Evolutionary conservation across 2,888 invertebrate species (phyloP).

Genomic region (Platycheirus albimanus): DNA sequence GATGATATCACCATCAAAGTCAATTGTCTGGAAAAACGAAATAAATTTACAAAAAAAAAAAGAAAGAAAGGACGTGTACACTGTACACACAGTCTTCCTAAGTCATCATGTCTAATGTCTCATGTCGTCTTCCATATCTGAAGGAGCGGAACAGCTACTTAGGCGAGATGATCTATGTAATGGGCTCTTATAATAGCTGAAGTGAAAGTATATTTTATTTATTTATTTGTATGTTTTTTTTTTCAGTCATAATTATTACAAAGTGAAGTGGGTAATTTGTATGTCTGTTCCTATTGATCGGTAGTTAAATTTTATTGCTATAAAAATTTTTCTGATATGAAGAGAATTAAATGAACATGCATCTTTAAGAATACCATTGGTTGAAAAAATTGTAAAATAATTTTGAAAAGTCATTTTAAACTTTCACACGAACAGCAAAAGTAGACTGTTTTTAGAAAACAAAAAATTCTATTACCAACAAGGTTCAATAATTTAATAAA

Average conservation of each 20-base stretch:
- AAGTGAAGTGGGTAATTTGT: slow-evolving; percentile 25
- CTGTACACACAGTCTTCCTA: slow-evolving; percentile 9
- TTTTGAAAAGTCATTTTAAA: too few relatives aligned
- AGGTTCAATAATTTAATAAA: too few relatives aligned
- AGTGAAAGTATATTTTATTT: slow-evolving; percentile 54
- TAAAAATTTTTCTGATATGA: too few relatives aligned
- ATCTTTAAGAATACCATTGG: too few relatives aligned
- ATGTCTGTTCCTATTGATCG: slow-evolving; percentile 37
- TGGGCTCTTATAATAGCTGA: slow-evolving; percentile 56
- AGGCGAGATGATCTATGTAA: slow-evolving; percentile 65
- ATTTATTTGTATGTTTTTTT: slow-evolving; percentile 30
- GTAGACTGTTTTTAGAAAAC: too few relatives aligned
- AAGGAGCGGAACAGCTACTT: slow-evolving; percentile 52
- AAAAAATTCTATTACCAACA: too few relatives aligned
- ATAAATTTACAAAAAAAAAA: slow-evolving; percentile 74
- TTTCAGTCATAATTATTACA: slow-evolving; percentile 44
- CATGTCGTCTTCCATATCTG: slow-evolving; percentile 26
- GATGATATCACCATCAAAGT: slow-evolving; percentile 77
- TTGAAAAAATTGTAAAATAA: too few relatives aligned
- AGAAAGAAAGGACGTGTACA: slow-evolving; percentile 28
- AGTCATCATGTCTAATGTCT: slow-evolving; percentile 14
- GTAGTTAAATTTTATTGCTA: slow-evolving; percentile 13
- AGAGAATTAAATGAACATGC: too few relatives aligned
- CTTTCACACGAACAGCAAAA: too few relatives aligned
- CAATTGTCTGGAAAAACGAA: slow-evolving; percentile 77